These are phyloP conservation scores for Eledone cirrhosa DNA, from an alignment of 2,888 invertebrate genomes.

Conservation along the genomic window DNA sequence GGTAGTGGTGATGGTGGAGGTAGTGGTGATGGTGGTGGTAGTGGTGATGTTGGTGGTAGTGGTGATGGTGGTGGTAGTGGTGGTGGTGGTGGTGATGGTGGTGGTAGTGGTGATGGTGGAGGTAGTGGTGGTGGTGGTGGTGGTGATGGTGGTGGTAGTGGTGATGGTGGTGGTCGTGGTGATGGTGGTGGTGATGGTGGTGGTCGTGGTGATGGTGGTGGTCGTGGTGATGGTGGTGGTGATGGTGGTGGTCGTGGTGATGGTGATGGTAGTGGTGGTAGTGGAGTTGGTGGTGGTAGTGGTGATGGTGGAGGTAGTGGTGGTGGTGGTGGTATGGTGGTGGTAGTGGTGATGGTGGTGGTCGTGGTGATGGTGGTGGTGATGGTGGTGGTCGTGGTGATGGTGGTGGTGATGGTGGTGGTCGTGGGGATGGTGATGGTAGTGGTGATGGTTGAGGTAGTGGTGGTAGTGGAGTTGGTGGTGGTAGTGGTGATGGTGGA, in stretches of 20 bases:
- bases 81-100: no score
- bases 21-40: no score
- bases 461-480: not conserved
- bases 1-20: not conserved
- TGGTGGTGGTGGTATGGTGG: no score
- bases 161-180: not conserved
- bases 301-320: no score
- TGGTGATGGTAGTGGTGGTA: not conserved
- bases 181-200: conserved; percentile 5
- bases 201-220: not conserved
- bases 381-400: not conserved
- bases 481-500: no score
- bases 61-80: not conserved
- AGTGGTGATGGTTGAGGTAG: no score
- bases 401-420: no score
- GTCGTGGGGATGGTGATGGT: no score
- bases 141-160: not conserved
- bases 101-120: no score
- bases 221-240: not conserved
- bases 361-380: not conserved
- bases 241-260: conserved; percentile 18
- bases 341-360: no score
- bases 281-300: not conserved
- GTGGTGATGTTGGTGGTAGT: not conserved
- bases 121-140: no score